Evolutionary conservation across 2,113 vertebrate genomes (phyloP).

Genomic region (Triplophysa dalaica): DNA sequence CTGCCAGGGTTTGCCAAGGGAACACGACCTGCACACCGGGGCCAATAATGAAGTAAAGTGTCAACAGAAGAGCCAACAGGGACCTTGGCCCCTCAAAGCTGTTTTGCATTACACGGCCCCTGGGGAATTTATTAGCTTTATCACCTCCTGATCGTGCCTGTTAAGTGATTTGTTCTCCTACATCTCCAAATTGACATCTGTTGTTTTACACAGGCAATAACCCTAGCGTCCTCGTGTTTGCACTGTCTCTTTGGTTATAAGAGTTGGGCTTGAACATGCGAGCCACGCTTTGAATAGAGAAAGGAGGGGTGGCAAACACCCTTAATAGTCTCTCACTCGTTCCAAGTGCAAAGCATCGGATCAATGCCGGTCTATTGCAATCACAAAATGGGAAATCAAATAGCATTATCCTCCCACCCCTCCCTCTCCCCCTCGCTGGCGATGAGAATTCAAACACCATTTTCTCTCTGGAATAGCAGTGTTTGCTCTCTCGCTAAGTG

Average conservation of each 20-base stretch:
- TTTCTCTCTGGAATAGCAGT: constrained; percentile 83
- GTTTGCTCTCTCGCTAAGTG: constrained; percentile 96
- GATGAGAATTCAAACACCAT: constrained; percentile 93
- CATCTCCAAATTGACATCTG: constrained; percentile 92
- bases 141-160: constrained; percentile 96
- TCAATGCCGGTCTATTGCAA: constrained; percentile 97
- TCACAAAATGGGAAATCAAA: constrained; percentile 99
- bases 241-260: constrained; percentile 96
- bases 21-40: constrained; percentile 78
- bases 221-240: constrained; percentile 86
- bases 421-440: constrained; percentile 57
- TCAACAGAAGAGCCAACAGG: constrained; percentile 83
- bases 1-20: constrained; percentile 51
- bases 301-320: constrained; percentile 84
- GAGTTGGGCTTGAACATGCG: constrained; percentile 89
- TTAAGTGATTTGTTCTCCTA: constrained; percentile 99
- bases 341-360: constrained; percentile 89
- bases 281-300: constrained; percentile 81
- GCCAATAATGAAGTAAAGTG: constrained; percentile 95
- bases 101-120: constrained; percentile 98
- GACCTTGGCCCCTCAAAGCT: constrained; percentile 72
- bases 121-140: constrained; percentile 99
- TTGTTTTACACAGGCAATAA: constrained; percentile 94
- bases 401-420: constrained; percentile 85
- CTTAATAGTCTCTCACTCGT: constrained; percentile 97